phyloP scores from a whole-genome alignment of 2,113 vertebrate genomes.

The Labeo catla region DNA sequence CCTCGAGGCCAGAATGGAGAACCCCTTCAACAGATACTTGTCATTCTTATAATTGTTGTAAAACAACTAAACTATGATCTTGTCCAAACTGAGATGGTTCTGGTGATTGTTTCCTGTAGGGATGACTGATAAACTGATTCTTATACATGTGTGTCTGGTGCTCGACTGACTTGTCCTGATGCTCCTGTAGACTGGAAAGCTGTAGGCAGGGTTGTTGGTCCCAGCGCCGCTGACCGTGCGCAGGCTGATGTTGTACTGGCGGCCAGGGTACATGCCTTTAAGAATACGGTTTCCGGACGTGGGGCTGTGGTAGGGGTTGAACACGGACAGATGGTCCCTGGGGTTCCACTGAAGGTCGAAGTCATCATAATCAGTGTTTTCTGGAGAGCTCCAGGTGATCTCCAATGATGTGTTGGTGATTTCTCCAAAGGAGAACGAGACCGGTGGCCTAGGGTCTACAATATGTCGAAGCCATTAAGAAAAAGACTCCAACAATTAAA shows the following conservation, averaged over 20 bases:
- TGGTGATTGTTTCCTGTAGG: not conserved
- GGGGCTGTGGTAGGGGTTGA: constrained; percentile 87
- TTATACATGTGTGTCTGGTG: not conserved
- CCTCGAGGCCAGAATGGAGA: not conserved
- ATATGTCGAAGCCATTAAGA: not conserved
- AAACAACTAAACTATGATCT: not conserved
- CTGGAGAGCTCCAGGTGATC: constrained; percentile 87
- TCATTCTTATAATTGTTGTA: too few relatives aligned
- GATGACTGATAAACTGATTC: not conserved
- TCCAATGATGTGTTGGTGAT: constrained; percentile 91
- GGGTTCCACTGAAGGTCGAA: constrained; percentile 92
- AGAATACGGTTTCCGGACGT: constrained; percentile 78
- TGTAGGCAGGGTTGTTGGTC: constrained; percentile 76
- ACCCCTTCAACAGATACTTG: not conserved
- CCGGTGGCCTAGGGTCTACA: constrained; percentile 85
- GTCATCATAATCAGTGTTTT: constrained; percentile 88
- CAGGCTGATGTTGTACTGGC: constrained; percentile 88
- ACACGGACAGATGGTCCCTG: constrained; percentile 80
- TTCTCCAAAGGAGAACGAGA: constrained; percentile 82
- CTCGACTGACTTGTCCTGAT: constrained; percentile 90
- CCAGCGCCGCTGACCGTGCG: constrained; percentile 80
- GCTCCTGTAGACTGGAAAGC: constrained; percentile 78
- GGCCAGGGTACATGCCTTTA: constrained; percentile 86
- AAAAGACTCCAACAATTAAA: not conserved
- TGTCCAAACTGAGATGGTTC: not conserved